These are phyloP conservation scores for Tenthredo amoena DNA, from an alignment of 2,888 invertebrate species.

Conservation along the genomic window DNA sequence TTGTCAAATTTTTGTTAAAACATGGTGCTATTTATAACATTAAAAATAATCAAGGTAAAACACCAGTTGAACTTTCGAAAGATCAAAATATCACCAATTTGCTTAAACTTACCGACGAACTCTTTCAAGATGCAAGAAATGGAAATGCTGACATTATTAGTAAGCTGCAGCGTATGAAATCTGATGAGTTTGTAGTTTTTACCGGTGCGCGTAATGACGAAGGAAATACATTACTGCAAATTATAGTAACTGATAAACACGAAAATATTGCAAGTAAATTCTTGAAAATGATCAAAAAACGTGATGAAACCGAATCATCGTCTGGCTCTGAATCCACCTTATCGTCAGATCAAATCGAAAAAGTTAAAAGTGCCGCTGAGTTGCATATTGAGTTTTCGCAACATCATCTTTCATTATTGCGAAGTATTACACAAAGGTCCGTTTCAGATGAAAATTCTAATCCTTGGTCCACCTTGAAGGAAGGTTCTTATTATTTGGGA, in stretches of 20 bases:
- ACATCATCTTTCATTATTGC: background rate
- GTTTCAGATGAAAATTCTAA: background rate
- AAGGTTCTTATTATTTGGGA: background rate
- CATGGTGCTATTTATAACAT: conserved; percentile 60
- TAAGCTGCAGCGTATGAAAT: conserved; percentile 54
- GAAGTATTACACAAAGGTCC: too few relatives aligned
- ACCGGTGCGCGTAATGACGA: conserved; percentile 60
- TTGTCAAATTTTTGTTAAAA: conserved; percentile 58
- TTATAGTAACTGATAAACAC: conserved; percentile 55
- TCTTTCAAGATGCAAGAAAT: conserved; percentile 57
- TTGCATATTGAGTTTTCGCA: background rate
- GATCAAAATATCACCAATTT: conserved; percentile 56
- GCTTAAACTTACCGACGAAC: conserved; percentile 58
- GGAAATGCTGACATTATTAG: conserved; percentile 56
- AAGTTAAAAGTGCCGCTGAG: background rate
- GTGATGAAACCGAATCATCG: background rate
- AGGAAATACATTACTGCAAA: conserved; percentile 60
- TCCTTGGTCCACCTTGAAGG: background rate
- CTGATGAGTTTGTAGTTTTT: conserved; percentile 57
- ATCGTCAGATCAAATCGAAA: conserved; percentile 9
- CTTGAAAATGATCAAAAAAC: conserved; percentile 56
- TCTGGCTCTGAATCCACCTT: background rate
- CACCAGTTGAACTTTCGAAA: conserved; percentile 59
- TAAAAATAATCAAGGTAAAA: conserved; percentile 59
- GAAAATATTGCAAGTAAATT: conserved; percentile 55